Percentiles rank a stretch among this genome's conserved stretches.
Conservation (phyloP, 2,888 invertebrate species). For the Gnatocerus cornutus region DNA sequence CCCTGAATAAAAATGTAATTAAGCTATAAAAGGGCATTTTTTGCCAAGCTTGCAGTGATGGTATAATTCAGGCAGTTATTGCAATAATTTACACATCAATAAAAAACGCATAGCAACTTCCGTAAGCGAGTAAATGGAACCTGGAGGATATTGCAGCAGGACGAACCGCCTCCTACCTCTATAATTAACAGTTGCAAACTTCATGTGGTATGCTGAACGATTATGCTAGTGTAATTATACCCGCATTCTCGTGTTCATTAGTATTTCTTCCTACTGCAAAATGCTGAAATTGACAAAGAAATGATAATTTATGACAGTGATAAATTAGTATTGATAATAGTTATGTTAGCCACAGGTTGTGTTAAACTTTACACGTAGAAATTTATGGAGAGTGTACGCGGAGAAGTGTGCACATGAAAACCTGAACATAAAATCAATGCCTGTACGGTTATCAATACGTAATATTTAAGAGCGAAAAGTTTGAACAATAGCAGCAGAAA, state of each 20-base stretch:
- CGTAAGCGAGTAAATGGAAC: constrained; percentile 39
- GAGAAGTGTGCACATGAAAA: too few species aligned
- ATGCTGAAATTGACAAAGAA: constrained; percentile 39
- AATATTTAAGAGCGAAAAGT: too few species aligned
- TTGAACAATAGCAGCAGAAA: not conserved
- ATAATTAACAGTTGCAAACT: constrained; percentile 46
- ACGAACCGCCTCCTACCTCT: constrained; percentile 45
- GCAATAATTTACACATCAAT: constrained; percentile 40
- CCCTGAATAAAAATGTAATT: constrained; percentile 24
- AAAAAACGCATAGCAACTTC: constrained; percentile 40
- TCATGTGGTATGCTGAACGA: constrained; percentile 43
- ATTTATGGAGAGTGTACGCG: not conserved
- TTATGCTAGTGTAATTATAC: constrained; percentile 42
- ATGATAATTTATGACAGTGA: constrained; percentile 42
- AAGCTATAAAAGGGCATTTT: constrained; percentile 18
- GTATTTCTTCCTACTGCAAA: constrained; percentile 38
- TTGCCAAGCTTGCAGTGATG: constrained; percentile 7
- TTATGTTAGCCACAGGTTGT: constrained; percentile 1
- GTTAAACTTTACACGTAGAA: constrained; percentile 2
- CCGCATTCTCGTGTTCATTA: constrained; percentile 45
- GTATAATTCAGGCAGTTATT: constrained; percentile 37
- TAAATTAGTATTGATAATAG: constrained; percentile 32
- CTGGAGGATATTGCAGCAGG: constrained; percentile 45
- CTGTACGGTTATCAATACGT: too few species aligned
- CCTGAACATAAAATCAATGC: too few species aligned